A percentile compares a stretch with the other conserved stretches of the same genome.
Evolutionary conservation across 2,888 invertebrate species (phyloP).

Genomic region (Caenorhabditis japonica): DNA sequence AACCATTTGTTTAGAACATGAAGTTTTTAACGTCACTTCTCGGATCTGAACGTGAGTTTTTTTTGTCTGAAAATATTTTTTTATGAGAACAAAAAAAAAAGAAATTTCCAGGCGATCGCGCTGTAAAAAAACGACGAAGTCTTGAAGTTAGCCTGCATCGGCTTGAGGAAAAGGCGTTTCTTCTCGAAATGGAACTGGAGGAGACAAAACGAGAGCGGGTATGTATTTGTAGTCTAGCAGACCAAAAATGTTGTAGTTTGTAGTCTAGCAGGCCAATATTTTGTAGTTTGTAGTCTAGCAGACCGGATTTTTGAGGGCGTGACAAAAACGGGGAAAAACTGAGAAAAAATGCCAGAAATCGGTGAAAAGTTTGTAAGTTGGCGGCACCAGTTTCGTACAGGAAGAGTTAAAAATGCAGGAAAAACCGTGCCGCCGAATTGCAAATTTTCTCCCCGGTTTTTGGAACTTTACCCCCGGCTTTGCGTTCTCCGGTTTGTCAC

Average conservation of each 20-base stretch:
- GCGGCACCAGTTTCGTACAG: too few relatives aligned
- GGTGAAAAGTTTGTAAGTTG: too few relatives aligned
- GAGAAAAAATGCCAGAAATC: too few relatives aligned
- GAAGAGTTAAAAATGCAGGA: too few relatives aligned
- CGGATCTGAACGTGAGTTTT: slow-evolving; percentile 40
- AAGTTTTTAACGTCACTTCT: slow-evolving; percentile 44
- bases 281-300: background rate
- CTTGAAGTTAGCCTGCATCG: slow-evolving; percentile 44
- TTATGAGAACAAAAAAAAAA: too few relatives aligned
- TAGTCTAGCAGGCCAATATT: slow-evolving; percentile 7
- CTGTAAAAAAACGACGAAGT: slow-evolving; percentile 34
- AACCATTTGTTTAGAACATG: slow-evolving; percentile 19
- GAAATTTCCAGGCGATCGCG: slow-evolving; percentile 42
- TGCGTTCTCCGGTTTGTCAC: too few relatives aligned
- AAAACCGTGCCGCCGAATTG: too few relatives aligned
- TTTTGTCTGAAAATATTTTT: background rate
- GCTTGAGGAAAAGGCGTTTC: slow-evolving; percentile 40
- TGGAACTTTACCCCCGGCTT: too few relatives aligned
- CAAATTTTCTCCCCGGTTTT: too few relatives aligned
- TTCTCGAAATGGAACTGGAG: slow-evolving; percentile 50
- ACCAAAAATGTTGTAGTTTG: slow-evolving; percentile 6
- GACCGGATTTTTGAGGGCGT: too few relatives aligned
- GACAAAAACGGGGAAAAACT: too few relatives aligned
- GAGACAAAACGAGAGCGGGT: slow-evolving; percentile 33
- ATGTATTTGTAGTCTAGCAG: background rate